Conservation (phyloP, 2,113 vertebrate species). For the Xiphophorus couchianus region DNA sequence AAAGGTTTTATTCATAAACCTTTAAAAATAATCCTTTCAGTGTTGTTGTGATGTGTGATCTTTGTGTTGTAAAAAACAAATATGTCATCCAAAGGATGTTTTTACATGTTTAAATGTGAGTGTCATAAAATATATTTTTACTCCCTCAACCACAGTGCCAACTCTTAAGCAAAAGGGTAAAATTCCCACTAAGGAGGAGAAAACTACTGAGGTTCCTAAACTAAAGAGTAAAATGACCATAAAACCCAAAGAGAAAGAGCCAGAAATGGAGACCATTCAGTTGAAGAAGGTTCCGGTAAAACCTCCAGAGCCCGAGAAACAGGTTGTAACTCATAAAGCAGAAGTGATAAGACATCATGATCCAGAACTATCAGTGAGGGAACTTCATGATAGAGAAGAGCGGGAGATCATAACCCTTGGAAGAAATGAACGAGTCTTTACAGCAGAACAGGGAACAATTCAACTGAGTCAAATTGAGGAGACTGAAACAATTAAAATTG, state of each 20-base stretch:
- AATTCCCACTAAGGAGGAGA: conserved; percentile 72
- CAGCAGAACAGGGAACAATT: conserved; percentile 31
- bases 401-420: conserved; percentile 47
- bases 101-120: conserved; percentile 65
- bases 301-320: conserved; percentile 59
- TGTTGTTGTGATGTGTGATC: conserved; percentile 15
- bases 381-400: conserved; percentile 59
- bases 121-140: conserved; percentile 74
- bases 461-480: conserved; percentile 38
- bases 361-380: conserved; percentile 41
- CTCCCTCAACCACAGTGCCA: conserved; percentile 57
- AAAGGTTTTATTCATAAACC: background rate
- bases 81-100: conserved; percentile 34
- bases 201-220: conserved; percentile 61
- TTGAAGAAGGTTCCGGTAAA: conserved; percentile 68
- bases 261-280: conserved; percentile 66
- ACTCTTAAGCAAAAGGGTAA: conserved; percentile 80
- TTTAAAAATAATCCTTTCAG: background rate
- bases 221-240: conserved; percentile 68
- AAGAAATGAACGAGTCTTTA: conserved; percentile 57
- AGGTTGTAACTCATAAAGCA: conserved; percentile 57
- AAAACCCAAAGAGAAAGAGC: conserved; percentile 62
- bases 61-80: conserved; percentile 33
- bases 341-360: conserved; percentile 40
- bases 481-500: conserved; percentile 15